Evolutionary conservation across 2,113 vertebrate genomes (phyloP).

Genomic region (Cochlearius cochlearius): DNA sequence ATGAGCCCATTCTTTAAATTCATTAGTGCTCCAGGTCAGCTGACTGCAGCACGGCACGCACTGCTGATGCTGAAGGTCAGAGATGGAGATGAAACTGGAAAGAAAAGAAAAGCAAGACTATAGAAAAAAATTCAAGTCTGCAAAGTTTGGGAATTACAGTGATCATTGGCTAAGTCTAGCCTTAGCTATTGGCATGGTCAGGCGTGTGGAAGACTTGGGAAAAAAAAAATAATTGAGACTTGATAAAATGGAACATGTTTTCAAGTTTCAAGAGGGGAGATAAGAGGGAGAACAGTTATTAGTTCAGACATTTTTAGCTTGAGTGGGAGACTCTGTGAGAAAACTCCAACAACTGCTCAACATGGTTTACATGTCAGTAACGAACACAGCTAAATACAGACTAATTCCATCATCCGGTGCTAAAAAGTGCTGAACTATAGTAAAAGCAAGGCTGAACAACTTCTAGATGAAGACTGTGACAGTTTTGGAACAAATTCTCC

Average conservation of each 20-base stretch:
- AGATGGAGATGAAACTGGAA: slow-evolving; percentile 73
- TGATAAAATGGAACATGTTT: not conserved
- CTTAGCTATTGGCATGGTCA: not conserved
- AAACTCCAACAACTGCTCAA: not conserved
- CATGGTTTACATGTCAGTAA: not conserved
- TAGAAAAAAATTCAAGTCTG: not conserved
- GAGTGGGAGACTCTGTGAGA: not conserved
- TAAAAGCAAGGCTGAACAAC: not conserved
- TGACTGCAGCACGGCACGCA: slow-evolving; percentile 78
- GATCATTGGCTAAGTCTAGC: not conserved
- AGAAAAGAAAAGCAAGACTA: not conserved
- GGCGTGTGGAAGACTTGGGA: not conserved
- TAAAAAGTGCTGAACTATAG: not conserved
- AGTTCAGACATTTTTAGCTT: not conserved
- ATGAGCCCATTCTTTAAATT: slow-evolving; percentile 74
- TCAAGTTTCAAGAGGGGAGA: not conserved
- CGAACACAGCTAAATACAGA: not conserved
- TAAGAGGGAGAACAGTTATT: not conserved
- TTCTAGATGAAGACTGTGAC: not conserved
- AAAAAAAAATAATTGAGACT: not conserved
- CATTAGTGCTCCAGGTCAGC: slow-evolving; percentile 78
- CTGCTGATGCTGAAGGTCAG: slow-evolving; percentile 76
- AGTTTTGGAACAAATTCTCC: not conserved
- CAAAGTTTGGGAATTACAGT: not conserved
- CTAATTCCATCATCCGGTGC: not conserved